These are phyloP conservation scores for Odontocerum albicorne DNA, from an alignment of 2,888 invertebrate genomes.

Conservation along the genomic window DNA sequence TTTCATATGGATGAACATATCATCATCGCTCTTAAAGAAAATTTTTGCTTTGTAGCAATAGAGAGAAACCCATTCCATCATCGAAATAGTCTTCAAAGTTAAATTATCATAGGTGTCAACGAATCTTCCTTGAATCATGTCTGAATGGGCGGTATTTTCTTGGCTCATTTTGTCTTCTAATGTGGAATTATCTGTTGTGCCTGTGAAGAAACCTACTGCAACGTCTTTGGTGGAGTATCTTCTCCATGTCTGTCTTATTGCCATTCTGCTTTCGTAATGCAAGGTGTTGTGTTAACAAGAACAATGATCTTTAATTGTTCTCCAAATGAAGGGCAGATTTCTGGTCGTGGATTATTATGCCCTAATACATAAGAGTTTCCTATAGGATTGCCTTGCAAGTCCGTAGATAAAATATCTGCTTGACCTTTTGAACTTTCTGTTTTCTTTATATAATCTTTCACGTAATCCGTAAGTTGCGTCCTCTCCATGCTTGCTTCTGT, in stretches of 20 bases:
- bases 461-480: too few species aligned
- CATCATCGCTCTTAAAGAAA: conserved; percentile 44
- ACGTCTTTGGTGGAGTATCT: neutral
- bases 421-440: too few species aligned
- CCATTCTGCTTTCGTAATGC: neutral
- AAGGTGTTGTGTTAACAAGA: neutral
- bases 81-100: conserved; percentile 84
- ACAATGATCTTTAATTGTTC: neutral
- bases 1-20: neutral
- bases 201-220: neutral
- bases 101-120: conserved; percentile 76
- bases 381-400: too few species aligned
- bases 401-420: too few species aligned
- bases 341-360: too few species aligned
- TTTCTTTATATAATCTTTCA: too few species aligned
- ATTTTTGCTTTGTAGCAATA: conserved; percentile 63
- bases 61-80: conserved; percentile 71
- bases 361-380: too few species aligned
- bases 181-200: neutral
- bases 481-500: too few species aligned
- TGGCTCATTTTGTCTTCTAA: neutral
- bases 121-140: conserved; percentile 52
- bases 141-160: neutral
- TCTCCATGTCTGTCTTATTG: neutral
- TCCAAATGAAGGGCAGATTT: neutral